These are phyloP conservation scores for Diploptera punctata DNA, from an alignment of 2,888 invertebrate genomes.

Conservation along the genomic window DNA sequence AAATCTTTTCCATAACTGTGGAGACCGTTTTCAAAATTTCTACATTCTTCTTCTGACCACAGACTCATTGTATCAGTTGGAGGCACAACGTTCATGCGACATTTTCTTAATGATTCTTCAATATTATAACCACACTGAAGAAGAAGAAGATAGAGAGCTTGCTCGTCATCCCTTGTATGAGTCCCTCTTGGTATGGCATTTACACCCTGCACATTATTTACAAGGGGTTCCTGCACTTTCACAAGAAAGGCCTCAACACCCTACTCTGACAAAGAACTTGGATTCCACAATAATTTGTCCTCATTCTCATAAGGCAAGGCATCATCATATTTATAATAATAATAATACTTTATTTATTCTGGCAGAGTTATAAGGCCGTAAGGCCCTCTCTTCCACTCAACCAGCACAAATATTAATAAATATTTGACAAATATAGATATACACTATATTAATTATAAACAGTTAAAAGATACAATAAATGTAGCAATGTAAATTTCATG, in stretches of 20 bases:
- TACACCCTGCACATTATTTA: slow-evolving; percentile 56
- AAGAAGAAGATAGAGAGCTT: slow-evolving; percentile 87
- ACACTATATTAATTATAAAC: too few species aligned
- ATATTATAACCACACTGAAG: slow-evolving; percentile 94
- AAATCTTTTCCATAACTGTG: slow-evolving; percentile 96
- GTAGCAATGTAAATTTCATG: too few species aligned
- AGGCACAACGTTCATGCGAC: slow-evolving; percentile 72
- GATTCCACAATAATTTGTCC: slow-evolving; percentile 94
- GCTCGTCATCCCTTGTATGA: slow-evolving; percentile 86
- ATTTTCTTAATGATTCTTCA: slow-evolving; percentile 89
- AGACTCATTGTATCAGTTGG: slow-evolving; percentile 79
- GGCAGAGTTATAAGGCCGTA: too few species aligned
- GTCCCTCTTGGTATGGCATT: slow-evolving; percentile 70
- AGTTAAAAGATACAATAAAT: too few species aligned
- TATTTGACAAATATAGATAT: too few species aligned
- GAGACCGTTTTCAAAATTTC: slow-evolving; percentile 95
- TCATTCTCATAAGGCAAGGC: slow-evolving; percentile 95
- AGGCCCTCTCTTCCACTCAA: too few species aligned
- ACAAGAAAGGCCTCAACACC: slow-evolving; percentile 82
- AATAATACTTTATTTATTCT: too few species aligned
- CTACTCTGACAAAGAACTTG: slow-evolving; percentile 72
- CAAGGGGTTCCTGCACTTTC: slow-evolving; percentile 57
- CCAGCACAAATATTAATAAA: too few species aligned
- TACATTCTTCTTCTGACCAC: slow-evolving; percentile 98
- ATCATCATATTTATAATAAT: slow-evolving; percentile 94